Conservation (phyloP, 1,140 invertebrate species). For the Ostrea denselamellosa region DNA sequence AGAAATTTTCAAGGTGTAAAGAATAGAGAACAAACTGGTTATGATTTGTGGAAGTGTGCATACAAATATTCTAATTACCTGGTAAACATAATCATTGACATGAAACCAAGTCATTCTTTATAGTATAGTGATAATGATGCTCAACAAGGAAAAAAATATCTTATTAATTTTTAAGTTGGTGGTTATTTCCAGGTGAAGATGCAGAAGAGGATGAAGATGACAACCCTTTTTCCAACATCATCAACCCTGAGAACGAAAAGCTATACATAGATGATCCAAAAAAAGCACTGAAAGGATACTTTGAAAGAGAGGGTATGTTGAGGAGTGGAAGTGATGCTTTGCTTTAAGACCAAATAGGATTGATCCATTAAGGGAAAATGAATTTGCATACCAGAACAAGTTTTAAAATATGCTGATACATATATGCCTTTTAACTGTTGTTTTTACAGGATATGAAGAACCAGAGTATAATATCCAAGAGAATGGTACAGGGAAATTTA, state of each 20-base stretch:
- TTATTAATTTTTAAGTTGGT: not conserved
- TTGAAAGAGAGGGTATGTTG: slow-evolving; percentile 94
- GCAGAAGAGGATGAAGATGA: slow-evolving; percentile 83
- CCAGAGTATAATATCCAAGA: slow-evolving; percentile 76
- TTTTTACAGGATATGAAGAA: slow-evolving; percentile 71
- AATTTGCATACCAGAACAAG: too few species aligned
- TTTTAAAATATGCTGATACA: too few species aligned
- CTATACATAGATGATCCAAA: slow-evolving; percentile 95
- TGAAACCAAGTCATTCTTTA: too few species aligned
- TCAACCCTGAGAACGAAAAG: slow-evolving; percentile 85
- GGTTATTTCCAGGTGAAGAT: slow-evolving; percentile 59
- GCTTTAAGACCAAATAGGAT: too few species aligned
- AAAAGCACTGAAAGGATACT: slow-evolving; percentile 95
- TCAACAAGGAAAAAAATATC: not conserved
- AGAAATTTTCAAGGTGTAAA: too few species aligned
- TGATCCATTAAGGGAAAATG: too few species aligned
- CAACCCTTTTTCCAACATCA: slow-evolving; percentile 68
- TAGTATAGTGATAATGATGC: not conserved
- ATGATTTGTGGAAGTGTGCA: too few species aligned
- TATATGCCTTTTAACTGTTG: not conserved
- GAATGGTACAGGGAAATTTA: slow-evolving; percentile 71
- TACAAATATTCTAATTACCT: too few species aligned
- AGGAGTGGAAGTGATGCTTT: not conserved
- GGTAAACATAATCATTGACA: too few species aligned
- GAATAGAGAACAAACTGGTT: too few species aligned